Conservation (phyloP, 2,113 vertebrate species). For the Callorhinus ursinus region DNA sequence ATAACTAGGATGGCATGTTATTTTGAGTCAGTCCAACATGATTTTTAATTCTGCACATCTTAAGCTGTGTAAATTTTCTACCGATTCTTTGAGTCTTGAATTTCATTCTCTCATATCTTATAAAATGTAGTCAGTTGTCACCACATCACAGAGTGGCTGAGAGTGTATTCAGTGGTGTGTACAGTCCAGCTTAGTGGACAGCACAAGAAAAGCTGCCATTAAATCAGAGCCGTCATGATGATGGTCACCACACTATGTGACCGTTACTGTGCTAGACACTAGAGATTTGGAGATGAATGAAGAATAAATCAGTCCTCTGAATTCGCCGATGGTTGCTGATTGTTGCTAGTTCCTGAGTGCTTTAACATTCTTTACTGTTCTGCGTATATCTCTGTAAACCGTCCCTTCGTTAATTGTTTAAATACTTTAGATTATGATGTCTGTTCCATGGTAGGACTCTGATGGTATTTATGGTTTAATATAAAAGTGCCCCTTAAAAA, state of each 20-base stretch:
- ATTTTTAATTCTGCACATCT: background rate
- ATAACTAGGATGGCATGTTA: background rate
- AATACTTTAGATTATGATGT: background rate
- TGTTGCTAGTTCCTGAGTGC: background rate
- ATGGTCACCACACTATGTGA: background rate
- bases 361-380: background rate
- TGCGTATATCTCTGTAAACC: background rate
- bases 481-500: background rate
- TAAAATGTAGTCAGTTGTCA: background rate
- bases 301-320: background rate
- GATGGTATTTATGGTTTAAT: background rate
- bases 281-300: background rate
- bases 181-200: background rate
- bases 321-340: background rate
- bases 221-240: background rate
- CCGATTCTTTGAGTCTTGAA: background rate
- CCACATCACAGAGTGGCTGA: background rate
- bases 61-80: background rate
- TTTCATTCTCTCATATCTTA: background rate
- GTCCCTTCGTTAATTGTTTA: background rate
- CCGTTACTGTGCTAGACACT: background rate
- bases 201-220: background rate
- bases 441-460: background rate
- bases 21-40: background rate
- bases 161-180: background rate